Evolutionary conservation across 2,797 vertebrate genomes (phyloP), one percentile per base, ranked within the genome.

Genomic region (Eupleurogrammus muticus): DNA sequence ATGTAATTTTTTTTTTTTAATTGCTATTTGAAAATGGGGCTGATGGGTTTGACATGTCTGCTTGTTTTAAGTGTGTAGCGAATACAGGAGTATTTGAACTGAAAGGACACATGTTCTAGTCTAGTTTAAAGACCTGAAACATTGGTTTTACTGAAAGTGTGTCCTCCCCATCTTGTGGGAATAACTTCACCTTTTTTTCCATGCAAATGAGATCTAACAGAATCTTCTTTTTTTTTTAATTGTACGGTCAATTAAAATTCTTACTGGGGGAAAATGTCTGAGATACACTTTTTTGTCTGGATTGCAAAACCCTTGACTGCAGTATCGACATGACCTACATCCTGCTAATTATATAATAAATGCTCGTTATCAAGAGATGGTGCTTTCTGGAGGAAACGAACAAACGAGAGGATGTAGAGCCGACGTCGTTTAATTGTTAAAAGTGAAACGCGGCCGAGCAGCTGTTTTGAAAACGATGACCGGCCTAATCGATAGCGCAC

Each of bases 231-330:
- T 50, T 82, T 89, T 90, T 86, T 71, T 28, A 28, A 83, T 86
- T 88, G 57, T 87, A 84, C 75, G 77, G 89, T 86, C 75, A 84
- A 94, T 87, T 90, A 93, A 94, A 92, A 54, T 63, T 86, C 70
- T 84, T 86, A 65, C 11, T 44, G 16, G 7, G 7, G 86, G 73
- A 35, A 72, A 67, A 52, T 54, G 24, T 14, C 0, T 51, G 24
- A 71, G 34, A 10, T 53, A 14, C 55, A 28, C 28, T 24, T 79
- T 57, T 81, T 21, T 80, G 47, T 72, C 12, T 3, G 9, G 16
- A 54, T 66, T 34, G 24, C 7, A 8, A 8, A 79, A 73, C 50
- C 36, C 19, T 48, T 57, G 42, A 67, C 79, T 81, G 81, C 86
- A 61, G 79, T 77, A 80, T 68, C 38, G 66, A 69, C 55, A 34